A percentile compares a stretch with the other conserved stretches of the same genome.
Evolutionary conservation across 2,797 vertebrate species (phyloP).

Genomic region (Enteromius argenteus): DNA sequence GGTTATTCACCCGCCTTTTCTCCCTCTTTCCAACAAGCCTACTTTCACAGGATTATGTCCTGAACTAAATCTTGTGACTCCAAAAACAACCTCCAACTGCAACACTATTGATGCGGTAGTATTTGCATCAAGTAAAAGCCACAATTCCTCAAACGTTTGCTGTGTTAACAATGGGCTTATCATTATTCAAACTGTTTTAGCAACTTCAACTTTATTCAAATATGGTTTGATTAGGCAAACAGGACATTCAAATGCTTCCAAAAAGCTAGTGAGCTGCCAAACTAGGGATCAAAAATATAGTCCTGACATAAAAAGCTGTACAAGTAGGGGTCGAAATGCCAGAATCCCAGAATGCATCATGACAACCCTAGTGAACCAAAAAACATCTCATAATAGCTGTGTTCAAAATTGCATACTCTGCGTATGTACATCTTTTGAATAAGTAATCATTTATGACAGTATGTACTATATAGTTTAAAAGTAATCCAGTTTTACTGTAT

Average conservation of each 20-base stretch:
- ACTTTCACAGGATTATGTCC: constrained; percentile 21
- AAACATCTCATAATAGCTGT: background rate
- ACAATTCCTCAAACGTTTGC: constrained; percentile 10
- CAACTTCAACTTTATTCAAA: constrained; percentile 33
- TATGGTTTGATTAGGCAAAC: constrained; percentile 62
- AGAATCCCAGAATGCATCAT: background rate
- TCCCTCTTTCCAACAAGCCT: constrained; percentile 36
- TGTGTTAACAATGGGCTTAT: background rate
- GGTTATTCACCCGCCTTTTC: background rate
- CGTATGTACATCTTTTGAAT: background rate
- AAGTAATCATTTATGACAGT: background rate
- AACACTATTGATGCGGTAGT: background rate
- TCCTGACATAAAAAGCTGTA: background rate
- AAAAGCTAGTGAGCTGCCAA: background rate
- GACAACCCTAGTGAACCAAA: background rate
- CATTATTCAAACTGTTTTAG: background rate
- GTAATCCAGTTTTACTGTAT: background rate
- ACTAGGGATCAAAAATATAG: background rate
- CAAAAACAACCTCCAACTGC: constrained; percentile 14
- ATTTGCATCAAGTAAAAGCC: constrained; percentile 12
- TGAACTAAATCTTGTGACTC: constrained; percentile 27
- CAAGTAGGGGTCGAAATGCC: background rate
- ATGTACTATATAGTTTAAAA: background rate
- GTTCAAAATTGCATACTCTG: background rate
- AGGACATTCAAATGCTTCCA: constrained; percentile 44